Evolutionary conservation across 1,140 invertebrate species (phyloP), one percentile per base, ranked within the genome.

Genomic region (Octopus sinensis): DNA sequence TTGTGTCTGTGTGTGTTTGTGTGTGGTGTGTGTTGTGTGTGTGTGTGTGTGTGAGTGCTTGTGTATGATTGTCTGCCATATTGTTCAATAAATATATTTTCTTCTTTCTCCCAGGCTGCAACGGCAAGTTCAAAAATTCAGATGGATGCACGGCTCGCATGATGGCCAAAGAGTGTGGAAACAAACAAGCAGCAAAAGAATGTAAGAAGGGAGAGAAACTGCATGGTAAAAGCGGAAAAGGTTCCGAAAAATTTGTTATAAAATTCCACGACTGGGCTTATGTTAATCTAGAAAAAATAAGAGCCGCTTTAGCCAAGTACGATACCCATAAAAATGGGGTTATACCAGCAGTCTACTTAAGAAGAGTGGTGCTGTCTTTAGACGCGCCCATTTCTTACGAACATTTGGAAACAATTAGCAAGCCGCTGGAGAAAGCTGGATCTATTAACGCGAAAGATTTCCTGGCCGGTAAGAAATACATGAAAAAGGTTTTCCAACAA

Each of bases 51-150:
- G 30, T 43, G 30, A 43, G 30, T 43, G 30, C 30, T 43, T 43
- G 30, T 43, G 30, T 43, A 43, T 43, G 30, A 2, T 43, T 43
- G 30, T 43, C 30, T 2, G 2, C n/a, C 30, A 43, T 43, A 43
- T 43, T 43, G 30, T 43, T 43, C 30, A 4, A n/a, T 71, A n/a
- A 5, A n/a, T 71, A 12, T 71, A 23, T 71, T 71, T 71, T 71
- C 17, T 80, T 73, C 76, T 12, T 78, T 30, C 53, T 77, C 80
- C 53, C 79, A 91, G 91, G 91, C 75, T 91, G 90, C 79, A 91
- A 91, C 84, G 89, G 90, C 1, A 91, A 91, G 84, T 83, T 85
- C 52, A 91, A 91, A 84, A 91, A 91, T 80, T 86, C 86, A 83
- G 89, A 90, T 78, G 91, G 90, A 10, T 82, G 87, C 54, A 86